phyloP scores from a whole-genome alignment of 2,888 invertebrate species.

The Tipula confusa region DNA sequence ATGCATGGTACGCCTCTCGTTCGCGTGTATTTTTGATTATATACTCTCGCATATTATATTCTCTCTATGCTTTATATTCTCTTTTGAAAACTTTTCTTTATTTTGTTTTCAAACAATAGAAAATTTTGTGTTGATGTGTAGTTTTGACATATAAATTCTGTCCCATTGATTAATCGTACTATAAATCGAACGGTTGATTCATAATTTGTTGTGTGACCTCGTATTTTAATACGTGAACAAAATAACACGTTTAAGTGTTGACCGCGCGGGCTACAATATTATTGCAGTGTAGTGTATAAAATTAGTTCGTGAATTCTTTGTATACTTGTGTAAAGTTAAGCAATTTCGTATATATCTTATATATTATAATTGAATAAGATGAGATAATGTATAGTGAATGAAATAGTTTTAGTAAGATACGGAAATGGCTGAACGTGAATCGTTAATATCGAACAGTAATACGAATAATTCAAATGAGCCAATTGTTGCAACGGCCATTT shows the following conservation, averaged over 20 bases:
- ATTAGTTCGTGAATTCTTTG: not conserved
- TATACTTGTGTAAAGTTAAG: not conserved
- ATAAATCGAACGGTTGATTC: not conserved
- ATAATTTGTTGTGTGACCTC: not conserved
- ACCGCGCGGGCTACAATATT: too few relatives aligned
- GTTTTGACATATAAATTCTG: not conserved
- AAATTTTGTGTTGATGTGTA: constrained; percentile 9
- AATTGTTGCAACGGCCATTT: not conserved
- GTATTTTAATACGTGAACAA: not conserved
- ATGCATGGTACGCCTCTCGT: too few relatives aligned
- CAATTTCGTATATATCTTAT: too few relatives aligned
- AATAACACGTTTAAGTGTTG: too few relatives aligned
- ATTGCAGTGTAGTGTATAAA: not conserved
- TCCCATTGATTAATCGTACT: not conserved
- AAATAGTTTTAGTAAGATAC: not conserved
- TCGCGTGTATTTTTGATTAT: not conserved
- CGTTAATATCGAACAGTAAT: not conserved
- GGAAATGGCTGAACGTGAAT: constrained; percentile 26
- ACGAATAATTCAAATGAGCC: not conserved
- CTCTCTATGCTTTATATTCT: too few relatives aligned
- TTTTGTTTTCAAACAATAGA: not conserved
- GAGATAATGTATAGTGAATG: not conserved
- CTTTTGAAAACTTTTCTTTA: too few relatives aligned
- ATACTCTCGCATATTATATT: not conserved
- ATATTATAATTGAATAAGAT: not conserved